phyloP scores from a whole-genome alignment of 2,113 vertebrate species.

The Dasyurus viverrinus region DNA sequence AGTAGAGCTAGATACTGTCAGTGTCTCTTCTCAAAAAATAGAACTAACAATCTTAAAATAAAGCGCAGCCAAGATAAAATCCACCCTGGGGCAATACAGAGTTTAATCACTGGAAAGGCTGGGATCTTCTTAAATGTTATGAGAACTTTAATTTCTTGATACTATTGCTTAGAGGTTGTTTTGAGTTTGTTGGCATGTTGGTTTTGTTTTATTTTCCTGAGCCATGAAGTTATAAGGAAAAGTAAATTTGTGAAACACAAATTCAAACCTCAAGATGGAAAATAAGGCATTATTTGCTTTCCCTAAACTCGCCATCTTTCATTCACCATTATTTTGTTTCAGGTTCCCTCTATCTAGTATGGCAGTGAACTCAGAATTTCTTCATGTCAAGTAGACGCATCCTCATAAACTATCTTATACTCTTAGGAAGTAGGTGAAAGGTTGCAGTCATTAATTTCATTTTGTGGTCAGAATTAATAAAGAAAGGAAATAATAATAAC shows the following conservation, averaged over 20 bases:
- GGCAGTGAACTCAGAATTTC: not conserved
- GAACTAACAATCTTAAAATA: not conserved
- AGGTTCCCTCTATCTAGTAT: not conserved
- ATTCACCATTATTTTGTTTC: not conserved
- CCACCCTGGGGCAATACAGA: not conserved
- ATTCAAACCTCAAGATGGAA: not conserved
- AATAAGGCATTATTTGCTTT: not conserved
- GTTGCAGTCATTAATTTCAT: not conserved
- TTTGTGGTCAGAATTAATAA: not conserved
- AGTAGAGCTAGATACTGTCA: not conserved
- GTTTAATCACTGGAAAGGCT: not conserved
- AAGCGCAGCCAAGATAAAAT: not conserved
- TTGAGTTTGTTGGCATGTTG: not conserved
- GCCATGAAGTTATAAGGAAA: constrained; percentile 41
- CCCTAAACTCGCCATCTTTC: not conserved
- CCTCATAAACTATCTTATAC: not conserved
- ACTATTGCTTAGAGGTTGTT: not conserved
- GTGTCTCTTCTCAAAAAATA: not conserved
- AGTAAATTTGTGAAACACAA: constrained; percentile 35
- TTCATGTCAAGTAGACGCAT: no score
- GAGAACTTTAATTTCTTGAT: not conserved
- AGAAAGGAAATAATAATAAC: not conserved
- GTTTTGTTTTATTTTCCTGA: constrained; percentile 6
- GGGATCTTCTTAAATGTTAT: not conserved
- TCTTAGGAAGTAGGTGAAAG: not conserved